A percentile compares a stretch with the other conserved stretches of the same genome.
These are phyloP conservation scores for Crotalus helleri DNA, from an alignment of 2,113 vertebrate genomes.

Conservation along the genomic window DNA sequence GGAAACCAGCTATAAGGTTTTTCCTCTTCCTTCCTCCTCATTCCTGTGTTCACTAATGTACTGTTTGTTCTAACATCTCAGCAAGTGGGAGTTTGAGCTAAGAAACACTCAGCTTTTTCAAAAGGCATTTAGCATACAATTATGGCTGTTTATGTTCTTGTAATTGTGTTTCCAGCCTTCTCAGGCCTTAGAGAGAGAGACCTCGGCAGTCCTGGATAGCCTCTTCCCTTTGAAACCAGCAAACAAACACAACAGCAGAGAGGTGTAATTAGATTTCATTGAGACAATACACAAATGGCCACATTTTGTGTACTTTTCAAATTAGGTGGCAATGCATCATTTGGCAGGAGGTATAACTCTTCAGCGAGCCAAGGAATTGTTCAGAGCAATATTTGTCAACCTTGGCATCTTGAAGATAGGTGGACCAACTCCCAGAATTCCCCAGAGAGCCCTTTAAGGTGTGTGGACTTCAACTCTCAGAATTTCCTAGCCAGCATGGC, in stretches of 20 bases:
- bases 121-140: constrained; percentile 71
- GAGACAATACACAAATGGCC: constrained; percentile 47
- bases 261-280: constrained; percentile 56
- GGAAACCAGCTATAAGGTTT: constrained; percentile 28
- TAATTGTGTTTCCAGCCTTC: constrained; percentile 67
- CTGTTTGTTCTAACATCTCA: constrained; percentile 67
- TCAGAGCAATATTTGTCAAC: not conserved
- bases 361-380: not conserved
- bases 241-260: constrained; percentile 46
- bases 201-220: constrained; percentile 65
- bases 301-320: constrained; percentile 16
- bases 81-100: constrained; percentile 68
- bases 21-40: not conserved
- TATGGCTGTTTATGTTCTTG: constrained; percentile 69
- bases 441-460: not conserved
- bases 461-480: not conserved
- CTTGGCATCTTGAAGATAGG: not conserved
- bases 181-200: constrained; percentile 61
- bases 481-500: not conserved
- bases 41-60: constrained; percentile 60
- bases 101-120: constrained; percentile 65
- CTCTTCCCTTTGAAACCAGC: constrained; percentile 57
- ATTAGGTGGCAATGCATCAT: constrained; percentile 39
- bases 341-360: constrained; percentile 30
- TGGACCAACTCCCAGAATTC: not conserved